Conservation (phyloP, 1,140 invertebrate species). For the Drosophila kanapiae region DNA sequence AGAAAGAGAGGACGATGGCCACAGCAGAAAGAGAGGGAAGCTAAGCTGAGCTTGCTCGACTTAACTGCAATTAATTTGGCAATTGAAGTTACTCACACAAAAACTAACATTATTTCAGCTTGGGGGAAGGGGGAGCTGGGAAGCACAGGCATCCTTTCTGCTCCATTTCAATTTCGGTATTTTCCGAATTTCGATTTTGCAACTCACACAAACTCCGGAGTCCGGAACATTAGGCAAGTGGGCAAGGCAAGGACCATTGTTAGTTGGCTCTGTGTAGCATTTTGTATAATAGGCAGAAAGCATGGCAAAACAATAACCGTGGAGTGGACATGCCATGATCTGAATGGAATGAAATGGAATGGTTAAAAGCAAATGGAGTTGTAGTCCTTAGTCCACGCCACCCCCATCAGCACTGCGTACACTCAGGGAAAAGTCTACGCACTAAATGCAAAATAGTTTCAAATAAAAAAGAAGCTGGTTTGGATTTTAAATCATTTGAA, state of each 20-base stretch:
- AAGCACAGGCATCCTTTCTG: not conserved
- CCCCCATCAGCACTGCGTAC: not conserved
- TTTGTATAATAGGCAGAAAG: constrained; percentile 69
- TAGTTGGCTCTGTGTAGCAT: constrained; percentile 51
- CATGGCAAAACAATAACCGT: constrained; percentile 77
- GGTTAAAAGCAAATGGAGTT: constrained; percentile 81
- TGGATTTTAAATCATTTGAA: not conserved
- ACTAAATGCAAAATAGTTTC: not conserved
- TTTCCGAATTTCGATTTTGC: constrained; percentile 35
- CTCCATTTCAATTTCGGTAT: constrained; percentile 62
- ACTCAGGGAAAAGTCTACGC: not conserved
- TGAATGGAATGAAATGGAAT: constrained; percentile 43
- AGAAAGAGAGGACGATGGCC: constrained; percentile 3
- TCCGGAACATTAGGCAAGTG: constrained; percentile 66
- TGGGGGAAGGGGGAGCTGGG: not conserved
- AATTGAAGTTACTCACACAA: constrained; percentile 67
- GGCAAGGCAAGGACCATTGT: constrained; percentile 45
- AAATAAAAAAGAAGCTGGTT: not conserved
- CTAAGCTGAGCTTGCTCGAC: constrained; percentile 71
- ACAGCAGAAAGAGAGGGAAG: constrained; percentile 9
- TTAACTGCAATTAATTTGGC: constrained; percentile 85
- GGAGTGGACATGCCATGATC: constrained; percentile 32
- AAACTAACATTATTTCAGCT: constrained; percentile 34
- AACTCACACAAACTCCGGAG: constrained; percentile 22
- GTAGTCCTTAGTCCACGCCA: constrained; percentile 15